phyloP scores from a whole-genome alignment of 1,140 invertebrate genomes.

The Saccostrea echinata region DNA sequence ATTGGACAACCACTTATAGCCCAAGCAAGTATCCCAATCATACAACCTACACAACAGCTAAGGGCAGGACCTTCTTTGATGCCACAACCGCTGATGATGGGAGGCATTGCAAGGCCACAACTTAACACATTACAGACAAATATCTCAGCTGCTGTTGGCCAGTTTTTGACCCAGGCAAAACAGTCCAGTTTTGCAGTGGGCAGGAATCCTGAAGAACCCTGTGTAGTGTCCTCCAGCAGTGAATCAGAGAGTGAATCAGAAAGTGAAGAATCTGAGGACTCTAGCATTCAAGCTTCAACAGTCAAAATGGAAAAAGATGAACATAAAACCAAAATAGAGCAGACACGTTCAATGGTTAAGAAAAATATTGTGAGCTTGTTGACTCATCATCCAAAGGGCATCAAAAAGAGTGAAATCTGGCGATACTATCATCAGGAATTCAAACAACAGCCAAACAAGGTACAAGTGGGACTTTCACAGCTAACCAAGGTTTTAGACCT shows the following conservation, averaged over 20 bases:
- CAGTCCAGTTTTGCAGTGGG: neutral
- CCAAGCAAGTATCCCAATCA: too few relatives aligned
- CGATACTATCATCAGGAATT: conserved; percentile 6
- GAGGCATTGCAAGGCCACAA: neutral
- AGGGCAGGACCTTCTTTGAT: neutral
- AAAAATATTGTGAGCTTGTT: conserved; percentile 53
- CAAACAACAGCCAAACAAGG: neutral
- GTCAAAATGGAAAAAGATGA: neutral
- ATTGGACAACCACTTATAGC: neutral
- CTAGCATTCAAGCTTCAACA: neutral
- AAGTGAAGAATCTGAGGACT: conserved; percentile 16
- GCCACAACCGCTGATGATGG: neutral
- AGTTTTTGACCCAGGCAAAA: neutral
- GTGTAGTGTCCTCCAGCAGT: conserved; percentile 11
- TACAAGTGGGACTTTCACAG: conserved; percentile 47
- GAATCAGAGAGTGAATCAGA: neutral
- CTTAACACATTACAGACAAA: neutral
- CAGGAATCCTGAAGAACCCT: neutral
- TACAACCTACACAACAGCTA: neutral
- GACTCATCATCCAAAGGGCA: conserved; percentile 38
- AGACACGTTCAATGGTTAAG: neutral
- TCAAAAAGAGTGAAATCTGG: conserved; percentile 49
- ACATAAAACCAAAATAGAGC: neutral
- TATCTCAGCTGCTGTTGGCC: neutral
- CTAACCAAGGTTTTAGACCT: conserved; percentile 44